Evolutionary conservation across 2,888 invertebrate species (phyloP), one percentile per base, ranked within the genome.

Genomic region (Hemicrepidius hirtus): DNA sequence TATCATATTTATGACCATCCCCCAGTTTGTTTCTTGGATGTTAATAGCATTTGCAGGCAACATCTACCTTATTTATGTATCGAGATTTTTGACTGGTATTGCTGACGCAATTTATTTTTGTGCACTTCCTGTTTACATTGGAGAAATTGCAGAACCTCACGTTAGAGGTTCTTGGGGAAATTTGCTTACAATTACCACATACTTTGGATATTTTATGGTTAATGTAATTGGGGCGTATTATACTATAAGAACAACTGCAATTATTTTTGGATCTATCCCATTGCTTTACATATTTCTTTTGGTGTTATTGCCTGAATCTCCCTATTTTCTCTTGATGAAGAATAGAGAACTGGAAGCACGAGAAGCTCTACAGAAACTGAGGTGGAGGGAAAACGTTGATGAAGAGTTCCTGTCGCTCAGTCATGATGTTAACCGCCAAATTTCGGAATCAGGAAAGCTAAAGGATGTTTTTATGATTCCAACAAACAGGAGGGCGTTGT

Each of bases 241-340:
- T 24, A 84, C 87, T 73, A 88, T 91, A 84, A 81, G 82, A 76
- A 84, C 83, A 21, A 85, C 90, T 74, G 90, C 90, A 66, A 86
- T 86, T 68, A 87, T 91, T 82, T 91, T 90, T 81, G 85, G 90
- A 77, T 82, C 88, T 75, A 86, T 91, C 66, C 90, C 92, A 10
- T 83, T 91, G 37, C 77, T 89, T 37, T 90, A 91, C 79, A 84
- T 91, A 28, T 67, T 90, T 13, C 85, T 88, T 18, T 90, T 92
- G 82, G 12, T 40, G 5, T 90, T 90, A 81, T 86, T 92, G 81
- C 93, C 93, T n/a, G 93, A 93, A 86, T 79, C 82, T 3, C 84
- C 84, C 0, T 84, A 83, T 68, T 83, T 76, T 60, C 78, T 78
- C 24, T 66, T 83, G 3, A 82, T 79, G 76, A 80, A 81, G 69